Conservation (phyloP, 2,888 invertebrate species). For the Diploptera punctata region DNA sequence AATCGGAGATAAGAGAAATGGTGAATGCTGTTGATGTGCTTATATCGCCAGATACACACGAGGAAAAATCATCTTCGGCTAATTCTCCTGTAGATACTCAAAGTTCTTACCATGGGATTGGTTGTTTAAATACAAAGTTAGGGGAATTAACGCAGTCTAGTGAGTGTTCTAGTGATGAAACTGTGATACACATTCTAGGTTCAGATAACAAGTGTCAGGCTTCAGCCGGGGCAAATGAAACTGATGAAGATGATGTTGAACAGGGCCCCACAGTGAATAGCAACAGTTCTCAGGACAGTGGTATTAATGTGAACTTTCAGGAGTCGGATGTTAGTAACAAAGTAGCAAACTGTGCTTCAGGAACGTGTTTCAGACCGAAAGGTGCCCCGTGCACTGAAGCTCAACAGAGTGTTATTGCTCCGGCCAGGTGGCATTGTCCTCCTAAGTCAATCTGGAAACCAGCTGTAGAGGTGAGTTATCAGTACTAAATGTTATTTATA, state of each 20-base stretch:
- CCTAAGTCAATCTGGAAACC: constrained; percentile 84
- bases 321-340: constrained; percentile 63
- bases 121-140: constrained; percentile 22
- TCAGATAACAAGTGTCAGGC: constrained; percentile 10
- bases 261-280: constrained; percentile 70
- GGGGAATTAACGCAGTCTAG: constrained; percentile 49
- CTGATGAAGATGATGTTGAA: constrained; percentile 55
- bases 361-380: constrained; percentile 20
- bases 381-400: background rate
- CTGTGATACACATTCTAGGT: constrained; percentile 54
- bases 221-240: constrained; percentile 33
- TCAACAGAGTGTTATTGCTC: constrained; percentile 45
- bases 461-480: constrained; percentile 71
- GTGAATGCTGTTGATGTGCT: constrained; percentile 76
- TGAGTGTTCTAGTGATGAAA: constrained; percentile 56
- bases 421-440: constrained; percentile 71
- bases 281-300: constrained; percentile 74
- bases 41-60: constrained; percentile 60
- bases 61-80: constrained; percentile 57
- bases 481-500: too few species aligned
- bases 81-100: constrained; percentile 20
- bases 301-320: constrained; percentile 75
- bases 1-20: constrained; percentile 76
- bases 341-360: constrained; percentile 18
- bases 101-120: background rate